phyloP scores from a whole-genome alignment of 2,113 vertebrate genomes.

The Centropus bengalensis region DNA sequence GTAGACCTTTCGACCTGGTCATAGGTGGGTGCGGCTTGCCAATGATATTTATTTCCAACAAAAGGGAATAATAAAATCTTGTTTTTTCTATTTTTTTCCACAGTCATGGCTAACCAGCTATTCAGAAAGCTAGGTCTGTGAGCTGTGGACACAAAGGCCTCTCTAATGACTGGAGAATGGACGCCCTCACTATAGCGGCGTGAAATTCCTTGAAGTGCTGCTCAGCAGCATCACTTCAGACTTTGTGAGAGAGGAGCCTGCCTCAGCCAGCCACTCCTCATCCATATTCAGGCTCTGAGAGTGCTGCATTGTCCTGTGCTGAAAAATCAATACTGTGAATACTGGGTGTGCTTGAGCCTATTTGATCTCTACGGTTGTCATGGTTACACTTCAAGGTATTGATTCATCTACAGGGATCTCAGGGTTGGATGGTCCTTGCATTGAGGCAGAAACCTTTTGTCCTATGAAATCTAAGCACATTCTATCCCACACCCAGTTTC shows the following conservation, averaged over 20 bases:
- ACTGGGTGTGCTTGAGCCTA: slow-evolving; percentile 50
- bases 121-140: neutral
- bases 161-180: neutral
- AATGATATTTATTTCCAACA: neutral
- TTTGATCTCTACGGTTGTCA: slow-evolving; percentile 71
- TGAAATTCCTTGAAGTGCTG: slow-evolving; percentile 16
- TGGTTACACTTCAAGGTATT: slow-evolving; percentile 68
- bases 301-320: slow-evolving; percentile 47
- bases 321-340: slow-evolving; percentile 70
- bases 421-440: slow-evolving; percentile 46
- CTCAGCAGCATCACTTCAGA: slow-evolving; percentile 14
- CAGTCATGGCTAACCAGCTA: neutral
- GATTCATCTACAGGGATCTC: slow-evolving; percentile 63
- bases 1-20: neutral
- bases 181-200: neutral
- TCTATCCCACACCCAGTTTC: neutral
- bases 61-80: neutral
- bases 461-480: slow-evolving; percentile 39
- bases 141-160: neutral
- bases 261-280: slow-evolving; percentile 36
- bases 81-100: neutral
- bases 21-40: neutral
- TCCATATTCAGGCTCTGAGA: slow-evolving; percentile 51
- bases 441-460: slow-evolving; percentile 55
- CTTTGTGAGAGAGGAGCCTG: neutral